Conservation (phyloP, 2,113 vertebrate species). For the Brachypteracias leptosomus region DNA sequence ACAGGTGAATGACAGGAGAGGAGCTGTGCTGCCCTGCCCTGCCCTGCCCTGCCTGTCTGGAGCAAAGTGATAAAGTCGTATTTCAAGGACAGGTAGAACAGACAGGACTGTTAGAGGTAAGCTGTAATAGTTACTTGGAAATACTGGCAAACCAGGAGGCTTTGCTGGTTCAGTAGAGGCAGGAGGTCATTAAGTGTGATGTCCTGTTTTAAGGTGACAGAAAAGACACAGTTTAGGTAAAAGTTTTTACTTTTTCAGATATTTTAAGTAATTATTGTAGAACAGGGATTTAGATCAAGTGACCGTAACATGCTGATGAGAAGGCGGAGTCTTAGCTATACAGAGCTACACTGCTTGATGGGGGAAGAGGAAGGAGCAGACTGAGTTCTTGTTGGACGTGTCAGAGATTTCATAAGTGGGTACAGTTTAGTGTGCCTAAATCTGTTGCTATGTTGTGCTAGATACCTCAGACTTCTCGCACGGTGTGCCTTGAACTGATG, state of each 20-base stretch:
- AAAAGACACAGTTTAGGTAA: neutral
- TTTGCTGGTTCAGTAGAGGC: neutral
- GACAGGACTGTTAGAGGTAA: neutral
- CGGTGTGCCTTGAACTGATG: neutral
- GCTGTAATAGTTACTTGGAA: neutral
- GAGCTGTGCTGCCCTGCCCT: neutral
- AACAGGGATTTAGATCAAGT: neutral
- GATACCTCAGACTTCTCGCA: neutral
- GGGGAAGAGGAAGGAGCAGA: neutral
- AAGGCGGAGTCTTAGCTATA: neutral
- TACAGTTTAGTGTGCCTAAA: neutral
- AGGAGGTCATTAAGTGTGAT: neutral
- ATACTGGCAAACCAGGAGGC: neutral
- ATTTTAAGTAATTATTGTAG: neutral
- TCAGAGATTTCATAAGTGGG: neutral
- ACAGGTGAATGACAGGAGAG: neutral
- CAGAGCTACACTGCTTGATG: neutral
- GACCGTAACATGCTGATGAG: neutral
- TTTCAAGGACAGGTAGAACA: neutral
- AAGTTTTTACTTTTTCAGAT: neutral
- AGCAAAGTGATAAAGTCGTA: neutral
- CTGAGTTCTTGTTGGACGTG: neutral
- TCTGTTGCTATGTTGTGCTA: neutral
- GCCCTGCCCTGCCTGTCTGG: neutral
- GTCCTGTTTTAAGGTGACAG: neutral